Evolutionary conservation across 2,888 invertebrate genomes (phyloP).

Genomic region (Scelioninae gen. 1): DNA sequence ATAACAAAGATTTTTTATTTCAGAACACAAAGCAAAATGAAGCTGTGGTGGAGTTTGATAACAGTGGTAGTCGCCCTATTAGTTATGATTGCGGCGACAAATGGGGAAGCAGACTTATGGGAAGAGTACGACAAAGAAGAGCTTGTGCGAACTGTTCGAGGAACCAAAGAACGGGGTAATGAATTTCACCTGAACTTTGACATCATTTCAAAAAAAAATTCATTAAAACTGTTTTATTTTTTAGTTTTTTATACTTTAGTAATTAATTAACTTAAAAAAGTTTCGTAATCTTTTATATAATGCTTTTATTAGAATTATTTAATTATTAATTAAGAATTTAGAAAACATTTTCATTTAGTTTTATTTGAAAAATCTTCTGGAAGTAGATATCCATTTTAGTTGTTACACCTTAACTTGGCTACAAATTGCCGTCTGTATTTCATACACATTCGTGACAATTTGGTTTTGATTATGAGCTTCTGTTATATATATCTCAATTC

Average conservation of each 20-base stretch:
- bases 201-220: too few species aligned
- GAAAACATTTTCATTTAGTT: too few species aligned
- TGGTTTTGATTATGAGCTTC: constrained; percentile 53
- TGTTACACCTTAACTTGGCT: too few species aligned
- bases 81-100: constrained; percentile 85
- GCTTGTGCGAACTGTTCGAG: constrained; percentile 91
- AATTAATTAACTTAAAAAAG: too few species aligned
- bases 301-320: too few species aligned
- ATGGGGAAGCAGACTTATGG: constrained; percentile 88
- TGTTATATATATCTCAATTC: constrained; percentile 48
- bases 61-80: constrained; percentile 85
- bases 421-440: constrained; percentile 32
- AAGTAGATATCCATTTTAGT: too few species aligned
- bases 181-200: too few species aligned
- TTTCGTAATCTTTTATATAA: too few species aligned
- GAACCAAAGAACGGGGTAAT: constrained; percentile 90
- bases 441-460: constrained; percentile 44
- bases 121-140: constrained; percentile 92
- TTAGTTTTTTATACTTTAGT: too few species aligned
- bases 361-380: too few species aligned
- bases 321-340: too few species aligned
- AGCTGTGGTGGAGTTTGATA: constrained; percentile 83
- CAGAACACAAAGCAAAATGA: constrained; percentile 78
- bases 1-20: constrained; percentile 12
- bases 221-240: too few species aligned